Conservation (phyloP, 1,140 invertebrate genomes). For the Saccostrea echinata region DNA sequence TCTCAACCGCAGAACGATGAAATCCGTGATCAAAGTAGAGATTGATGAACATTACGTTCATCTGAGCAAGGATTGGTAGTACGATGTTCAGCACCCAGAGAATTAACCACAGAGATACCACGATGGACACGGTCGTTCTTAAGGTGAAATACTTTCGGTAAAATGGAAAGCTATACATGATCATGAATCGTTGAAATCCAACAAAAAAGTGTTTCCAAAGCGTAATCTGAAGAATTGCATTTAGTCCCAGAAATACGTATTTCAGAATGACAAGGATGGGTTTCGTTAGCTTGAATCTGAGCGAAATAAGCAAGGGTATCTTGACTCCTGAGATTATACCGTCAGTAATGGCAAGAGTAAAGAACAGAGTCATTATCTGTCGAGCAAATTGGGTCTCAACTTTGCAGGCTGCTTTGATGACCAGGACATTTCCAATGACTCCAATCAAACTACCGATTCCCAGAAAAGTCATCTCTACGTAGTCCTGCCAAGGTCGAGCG, state of each 20-base stretch:
- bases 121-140: background rate
- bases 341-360: constrained; percentile 42
- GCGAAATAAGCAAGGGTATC: constrained; percentile 44
- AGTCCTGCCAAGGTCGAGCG: background rate
- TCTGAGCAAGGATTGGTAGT: background rate
- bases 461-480: constrained; percentile 38
- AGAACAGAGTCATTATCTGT: constrained; percentile 54
- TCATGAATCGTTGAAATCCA: constrained; percentile 50
- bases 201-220: constrained; percentile 55
- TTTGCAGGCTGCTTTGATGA: constrained; percentile 47
- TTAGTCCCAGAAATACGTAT: constrained; percentile 38
- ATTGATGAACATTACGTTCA: background rate
- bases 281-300: constrained; percentile 33
- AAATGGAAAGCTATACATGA: constrained; percentile 44
- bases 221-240: constrained; percentile 1
- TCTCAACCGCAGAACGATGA: background rate
- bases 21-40: background rate
- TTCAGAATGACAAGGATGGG: background rate
- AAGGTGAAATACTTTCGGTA: constrained; percentile 50
- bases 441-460: constrained; percentile 14
- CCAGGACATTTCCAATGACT: constrained; percentile 36
- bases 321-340: constrained; percentile 42
- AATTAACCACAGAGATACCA: constrained; percentile 19
- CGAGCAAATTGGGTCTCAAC: constrained; percentile 49
- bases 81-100: constrained; percentile 36